A percentile compares a stretch with the other conserved stretches of the same genome.
Evolutionary conservation across 2,888 invertebrate species (phyloP).

Genomic region (Dorcus hopei): DNA sequence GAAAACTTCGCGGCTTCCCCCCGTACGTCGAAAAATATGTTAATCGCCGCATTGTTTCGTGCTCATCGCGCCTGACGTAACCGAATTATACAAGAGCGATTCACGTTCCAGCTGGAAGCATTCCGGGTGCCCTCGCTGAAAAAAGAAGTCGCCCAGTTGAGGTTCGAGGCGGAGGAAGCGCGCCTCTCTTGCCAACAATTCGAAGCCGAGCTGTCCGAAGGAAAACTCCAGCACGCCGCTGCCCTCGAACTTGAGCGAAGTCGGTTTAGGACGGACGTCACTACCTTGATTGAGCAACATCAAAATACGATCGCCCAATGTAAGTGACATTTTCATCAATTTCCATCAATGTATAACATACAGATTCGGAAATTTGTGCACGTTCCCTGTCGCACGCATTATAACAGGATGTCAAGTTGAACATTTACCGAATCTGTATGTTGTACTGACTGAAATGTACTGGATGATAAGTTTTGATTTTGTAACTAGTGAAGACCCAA

Average conservation of each 20-base stretch:
- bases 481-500: slow-evolving; percentile 44
- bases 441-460: no score
- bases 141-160: slow-evolving; percentile 52
- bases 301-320: slow-evolving; percentile 37
- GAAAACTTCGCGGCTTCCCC: no score
- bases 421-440: no score
- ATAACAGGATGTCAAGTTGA: no score
- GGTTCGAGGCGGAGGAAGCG: slow-evolving; percentile 49
- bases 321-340: slow-evolving; percentile 28
- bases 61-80: no score
- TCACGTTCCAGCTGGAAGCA: slow-evolving; percentile 55
- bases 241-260: slow-evolving; percentile 43
- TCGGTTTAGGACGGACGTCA: slow-evolving; percentile 37
- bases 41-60: no score
- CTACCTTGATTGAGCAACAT: slow-evolving; percentile 39
- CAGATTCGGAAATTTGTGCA: no score
- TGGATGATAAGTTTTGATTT: no score
- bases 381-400: no score
- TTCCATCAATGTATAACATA: no score
- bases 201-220: slow-evolving; percentile 49
- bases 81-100: no score
- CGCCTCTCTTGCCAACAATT: slow-evolving; percentile 46
- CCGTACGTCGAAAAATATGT: no score
- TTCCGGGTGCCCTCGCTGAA: slow-evolving; percentile 56
- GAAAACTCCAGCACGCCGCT: slow-evolving; percentile 43